These are phyloP conservation scores for Drosophila tanythrix DNA, from an alignment of 2,888 invertebrate genomes.

Conservation along the genomic window DNA sequence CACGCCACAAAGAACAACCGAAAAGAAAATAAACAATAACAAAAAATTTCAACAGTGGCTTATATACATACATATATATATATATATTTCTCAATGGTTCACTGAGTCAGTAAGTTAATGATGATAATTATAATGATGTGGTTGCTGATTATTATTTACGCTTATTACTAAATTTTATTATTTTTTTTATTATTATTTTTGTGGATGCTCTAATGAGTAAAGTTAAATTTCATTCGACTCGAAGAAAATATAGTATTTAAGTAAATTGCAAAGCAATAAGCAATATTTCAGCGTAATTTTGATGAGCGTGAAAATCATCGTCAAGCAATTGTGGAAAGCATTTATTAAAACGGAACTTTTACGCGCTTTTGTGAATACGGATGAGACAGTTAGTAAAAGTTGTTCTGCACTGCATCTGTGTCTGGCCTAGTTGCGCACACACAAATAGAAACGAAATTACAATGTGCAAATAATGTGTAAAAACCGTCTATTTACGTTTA, in stretches of 20 bases:
- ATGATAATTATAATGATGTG: slow-evolving; percentile 67
- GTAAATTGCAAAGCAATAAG: slow-evolving; percentile 8
- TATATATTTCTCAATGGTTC: slow-evolving; percentile 41
- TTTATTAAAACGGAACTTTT: slow-evolving; percentile 16
- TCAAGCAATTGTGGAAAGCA: background rate
- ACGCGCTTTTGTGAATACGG: background rate
- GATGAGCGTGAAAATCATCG: slow-evolving; percentile 47
- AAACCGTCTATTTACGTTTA: slow-evolving; percentile 67
- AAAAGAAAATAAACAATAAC: slow-evolving; percentile 35
- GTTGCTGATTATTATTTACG: slow-evolving; percentile 57
- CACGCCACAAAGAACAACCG: slow-evolving; percentile 21
- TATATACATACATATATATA: background rate
- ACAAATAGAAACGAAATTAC: slow-evolving; percentile 24
- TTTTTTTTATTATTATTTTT: slow-evolving; percentile 22
- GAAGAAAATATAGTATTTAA: slow-evolving; percentile 3
- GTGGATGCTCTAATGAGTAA: slow-evolving; percentile 44
- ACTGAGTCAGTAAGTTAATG: slow-evolving; percentile 77
- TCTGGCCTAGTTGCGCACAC: slow-evolving; percentile 62
- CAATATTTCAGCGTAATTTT: slow-evolving; percentile 22
- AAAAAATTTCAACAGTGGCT: slow-evolving; percentile 15
- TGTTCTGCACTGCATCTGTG: slow-evolving; percentile 42
- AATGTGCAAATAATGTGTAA: slow-evolving; percentile 48
- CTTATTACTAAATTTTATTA: slow-evolving; percentile 15
- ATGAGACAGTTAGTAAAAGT: slow-evolving; percentile 33
- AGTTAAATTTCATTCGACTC: slow-evolving; percentile 13